phyloP scores from a whole-genome alignment of 2,888 invertebrate genomes.

The Fragum sueziense region DNA sequence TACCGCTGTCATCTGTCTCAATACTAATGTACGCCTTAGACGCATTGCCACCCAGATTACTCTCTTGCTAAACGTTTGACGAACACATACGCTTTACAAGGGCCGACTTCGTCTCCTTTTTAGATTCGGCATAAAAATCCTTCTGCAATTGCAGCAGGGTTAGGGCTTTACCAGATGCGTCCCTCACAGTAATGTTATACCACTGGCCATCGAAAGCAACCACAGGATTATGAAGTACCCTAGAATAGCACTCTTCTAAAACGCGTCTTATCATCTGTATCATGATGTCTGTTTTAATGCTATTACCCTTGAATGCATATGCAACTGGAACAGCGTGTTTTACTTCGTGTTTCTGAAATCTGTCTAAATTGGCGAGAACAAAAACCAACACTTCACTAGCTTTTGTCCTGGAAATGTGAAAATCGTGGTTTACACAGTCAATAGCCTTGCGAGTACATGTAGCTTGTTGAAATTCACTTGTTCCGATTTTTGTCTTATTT shows the following conservation, averaged over 20 bases:
- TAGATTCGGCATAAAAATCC: background rate
- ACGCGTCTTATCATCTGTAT: background rate
- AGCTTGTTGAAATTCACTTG: too few relatives aligned
- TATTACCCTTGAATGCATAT: conserved; percentile 53
- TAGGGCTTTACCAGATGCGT: background rate
- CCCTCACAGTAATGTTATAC: conserved; percentile 11
- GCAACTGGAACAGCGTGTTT: conserved; percentile 37
- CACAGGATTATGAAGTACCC: background rate
- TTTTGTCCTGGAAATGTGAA: background rate
- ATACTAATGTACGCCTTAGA: too few relatives aligned
- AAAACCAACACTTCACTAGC: conserved; percentile 42
- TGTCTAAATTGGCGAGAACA: conserved; percentile 47
- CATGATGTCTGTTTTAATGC: conserved; percentile 18
- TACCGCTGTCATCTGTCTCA: too few relatives aligned
- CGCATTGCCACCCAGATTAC: too few relatives aligned
- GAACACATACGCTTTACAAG: too few relatives aligned
- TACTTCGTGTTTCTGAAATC: conserved; percentile 3
- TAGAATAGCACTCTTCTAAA: background rate
- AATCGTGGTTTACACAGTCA: too few relatives aligned
- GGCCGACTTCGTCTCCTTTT: background rate
- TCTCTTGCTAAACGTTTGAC: too few relatives aligned
- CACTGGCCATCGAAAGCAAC: conserved; percentile 39
- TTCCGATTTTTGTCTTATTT: too few relatives aligned
- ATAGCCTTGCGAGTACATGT: too few relatives aligned
- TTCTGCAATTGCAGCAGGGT: conserved; percentile 36